phyloP scores from a whole-genome alignment of 2,797 vertebrate genomes.

The Lateolabrax maculatus region DNA sequence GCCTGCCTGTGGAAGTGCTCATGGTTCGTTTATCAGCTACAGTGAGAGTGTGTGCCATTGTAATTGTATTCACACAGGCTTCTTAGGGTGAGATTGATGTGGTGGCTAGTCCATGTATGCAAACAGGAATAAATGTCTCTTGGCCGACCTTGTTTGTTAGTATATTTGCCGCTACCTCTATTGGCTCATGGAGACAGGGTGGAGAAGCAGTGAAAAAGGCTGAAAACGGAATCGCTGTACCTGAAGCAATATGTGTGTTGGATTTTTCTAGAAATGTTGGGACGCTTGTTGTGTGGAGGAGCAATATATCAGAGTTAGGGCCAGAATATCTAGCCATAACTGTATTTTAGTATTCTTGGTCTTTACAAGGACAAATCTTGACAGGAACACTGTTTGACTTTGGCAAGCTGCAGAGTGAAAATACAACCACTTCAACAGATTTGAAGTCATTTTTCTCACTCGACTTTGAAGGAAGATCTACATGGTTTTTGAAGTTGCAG shows the following conservation, averaged over 20 bases:
- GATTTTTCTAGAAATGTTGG: constrained; percentile 11
- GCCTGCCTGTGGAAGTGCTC: constrained; percentile 42
- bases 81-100: constrained; percentile 70
- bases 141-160: constrained; percentile 73
- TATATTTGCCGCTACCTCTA: constrained; percentile 57
- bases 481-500: neutral
- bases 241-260: constrained; percentile 24
- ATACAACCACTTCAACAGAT: neutral
- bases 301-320: constrained; percentile 38
- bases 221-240: constrained; percentile 20
- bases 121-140: constrained; percentile 65
- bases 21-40: constrained; percentile 60
- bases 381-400: constrained; percentile 17
- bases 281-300: neutral
- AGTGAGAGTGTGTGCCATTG: constrained; percentile 37
- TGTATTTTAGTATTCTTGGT: constrained; percentile 23
- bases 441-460: neutral
- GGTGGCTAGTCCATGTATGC: constrained; percentile 44
- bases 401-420: neutral
- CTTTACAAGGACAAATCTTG: constrained; percentile 48
- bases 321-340: constrained; percentile 28
- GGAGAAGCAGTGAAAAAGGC: neutral
- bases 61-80: constrained; percentile 57
- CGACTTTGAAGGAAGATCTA: neutral
- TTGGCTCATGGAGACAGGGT: constrained; percentile 1